These are phyloP conservation scores for Lymantria monacha DNA, from an alignment of 2,888 invertebrate species.

Conservation along the genomic window DNA sequence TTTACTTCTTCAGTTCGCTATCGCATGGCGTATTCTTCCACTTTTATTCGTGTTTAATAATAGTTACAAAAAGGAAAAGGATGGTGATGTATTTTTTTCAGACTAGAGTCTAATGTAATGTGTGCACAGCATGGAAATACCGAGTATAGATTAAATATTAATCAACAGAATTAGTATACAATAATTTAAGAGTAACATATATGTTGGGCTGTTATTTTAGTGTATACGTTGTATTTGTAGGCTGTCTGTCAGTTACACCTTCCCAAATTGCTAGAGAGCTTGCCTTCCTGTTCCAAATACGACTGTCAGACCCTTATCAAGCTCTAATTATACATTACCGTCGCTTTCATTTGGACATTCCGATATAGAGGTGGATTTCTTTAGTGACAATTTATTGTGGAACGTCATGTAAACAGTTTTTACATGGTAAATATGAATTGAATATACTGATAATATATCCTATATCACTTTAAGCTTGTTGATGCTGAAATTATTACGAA, in stretches of 20 bases:
- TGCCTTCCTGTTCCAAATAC: slow-evolving; percentile 69
- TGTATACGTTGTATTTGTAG: slow-evolving; percentile 32
- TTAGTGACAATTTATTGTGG: slow-evolving; percentile 44
- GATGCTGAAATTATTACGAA: no score
- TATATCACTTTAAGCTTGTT: no score
- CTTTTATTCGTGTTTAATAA: no score
- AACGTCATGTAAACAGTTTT: slow-evolving; percentile 18
- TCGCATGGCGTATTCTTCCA: no score
- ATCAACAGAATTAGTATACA: no score
- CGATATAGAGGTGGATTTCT: slow-evolving; percentile 52
- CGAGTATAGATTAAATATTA: no score
- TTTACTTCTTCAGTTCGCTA: no score
- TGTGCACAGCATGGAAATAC: no score
- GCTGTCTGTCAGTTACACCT: slow-evolving; percentile 62
- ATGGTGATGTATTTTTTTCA: no score
- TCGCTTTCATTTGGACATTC: slow-evolving; percentile 65
- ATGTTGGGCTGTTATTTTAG: slow-evolving; percentile 29
- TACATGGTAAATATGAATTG: slow-evolving; percentile 3
- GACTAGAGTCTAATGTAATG: no score
- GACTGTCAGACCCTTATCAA: slow-evolving; percentile 79
- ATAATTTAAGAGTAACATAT: slow-evolving; percentile 11
- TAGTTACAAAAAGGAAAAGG: no score
- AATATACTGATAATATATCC: no score
- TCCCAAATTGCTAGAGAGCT: slow-evolving; percentile 58
- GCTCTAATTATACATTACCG: slow-evolving; percentile 77